These are phyloP conservation scores for Urocynchramus pylzowi DNA, from an alignment of 2,113 vertebrate species.

Conservation along the genomic window DNA sequence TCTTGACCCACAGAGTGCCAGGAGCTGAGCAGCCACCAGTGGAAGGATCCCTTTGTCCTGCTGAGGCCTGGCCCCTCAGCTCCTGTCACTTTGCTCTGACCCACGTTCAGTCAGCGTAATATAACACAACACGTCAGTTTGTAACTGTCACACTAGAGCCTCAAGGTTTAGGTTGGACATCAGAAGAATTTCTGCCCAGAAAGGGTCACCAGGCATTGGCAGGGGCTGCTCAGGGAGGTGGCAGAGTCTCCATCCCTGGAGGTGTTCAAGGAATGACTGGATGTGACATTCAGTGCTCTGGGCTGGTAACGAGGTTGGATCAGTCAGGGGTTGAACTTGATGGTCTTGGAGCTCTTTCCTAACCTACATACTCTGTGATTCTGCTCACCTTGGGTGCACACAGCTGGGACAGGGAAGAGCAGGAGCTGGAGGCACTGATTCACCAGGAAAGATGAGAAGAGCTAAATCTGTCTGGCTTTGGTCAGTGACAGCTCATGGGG, in stretches of 20 bases:
- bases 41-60: neutral
- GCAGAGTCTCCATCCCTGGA: neutral
- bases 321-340: neutral
- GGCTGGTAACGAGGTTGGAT: neutral
- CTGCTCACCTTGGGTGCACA: neutral
- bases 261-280: neutral
- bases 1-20: neutral
- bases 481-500: neutral
- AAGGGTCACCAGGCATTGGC: neutral
- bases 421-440: neutral
- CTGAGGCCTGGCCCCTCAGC: neutral
- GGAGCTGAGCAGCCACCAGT: neutral
- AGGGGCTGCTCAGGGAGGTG: neutral
- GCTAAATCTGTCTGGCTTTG: conserved; percentile 8
- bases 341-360: neutral
- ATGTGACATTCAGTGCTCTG: neutral
- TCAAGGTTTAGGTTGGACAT: neutral
- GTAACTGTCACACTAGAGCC: neutral
- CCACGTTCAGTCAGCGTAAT: rapidly evolving
- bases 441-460: conserved; percentile 24
- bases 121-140: rapidly evolving
- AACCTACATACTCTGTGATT: neutral
- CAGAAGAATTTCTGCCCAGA: neutral
- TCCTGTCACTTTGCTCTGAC: neutral
- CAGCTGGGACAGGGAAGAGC: neutral